Evolutionary conservation across 2,888 invertebrate genomes (phyloP), one percentile per base, ranked within the genome.

Genomic region (Melanostoma mellinum): DNA sequence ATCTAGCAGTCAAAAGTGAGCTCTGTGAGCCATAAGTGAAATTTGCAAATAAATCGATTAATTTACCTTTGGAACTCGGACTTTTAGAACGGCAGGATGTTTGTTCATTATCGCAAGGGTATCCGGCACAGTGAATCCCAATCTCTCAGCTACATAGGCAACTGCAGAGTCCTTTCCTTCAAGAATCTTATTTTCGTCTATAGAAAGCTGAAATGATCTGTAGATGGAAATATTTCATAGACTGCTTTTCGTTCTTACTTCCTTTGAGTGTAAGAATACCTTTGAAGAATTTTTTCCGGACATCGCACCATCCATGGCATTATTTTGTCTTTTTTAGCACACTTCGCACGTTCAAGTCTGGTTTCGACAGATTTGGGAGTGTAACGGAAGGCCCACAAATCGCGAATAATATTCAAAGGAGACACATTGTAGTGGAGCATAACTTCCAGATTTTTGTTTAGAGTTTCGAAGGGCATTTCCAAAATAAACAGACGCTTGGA

Each of bases 231-330:
- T 4, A 32, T 0, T 4, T 0, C 40, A 3, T 6, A 8, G 9
- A 2, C 33, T 4, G 10, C 2, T 6, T 50, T 9, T 5, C 4
- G 4, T 44, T 6, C 42, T 58, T 30, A 6, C 0, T 46, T 2
- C 3, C 20, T 20, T 1, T 20, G 20, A 30, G 3, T 48, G 2
- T 33, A 6, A 3, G 63, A 60, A 63, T 90, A 94, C 94, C 93
- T 93, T 82, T 92, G 90, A 48, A 94, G 89, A 86, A 93, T 92
- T 32, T 91, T 89, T 86, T 93, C 93, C 30, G 93, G 91, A 88
- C 94, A 94, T 85, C 94, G 91, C 40, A 94, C 93, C 94, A 94
- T 94, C 94, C 94, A 94, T 3, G 94, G 94, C 90, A 93, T 93
- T 8, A 94, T 89, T 81, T 91, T 92, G 71, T 92, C 89, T 61